These are phyloP conservation scores for Zeuzera pyrina DNA, from an alignment of 2,888 invertebrate species.

Conservation along the genomic window DNA sequence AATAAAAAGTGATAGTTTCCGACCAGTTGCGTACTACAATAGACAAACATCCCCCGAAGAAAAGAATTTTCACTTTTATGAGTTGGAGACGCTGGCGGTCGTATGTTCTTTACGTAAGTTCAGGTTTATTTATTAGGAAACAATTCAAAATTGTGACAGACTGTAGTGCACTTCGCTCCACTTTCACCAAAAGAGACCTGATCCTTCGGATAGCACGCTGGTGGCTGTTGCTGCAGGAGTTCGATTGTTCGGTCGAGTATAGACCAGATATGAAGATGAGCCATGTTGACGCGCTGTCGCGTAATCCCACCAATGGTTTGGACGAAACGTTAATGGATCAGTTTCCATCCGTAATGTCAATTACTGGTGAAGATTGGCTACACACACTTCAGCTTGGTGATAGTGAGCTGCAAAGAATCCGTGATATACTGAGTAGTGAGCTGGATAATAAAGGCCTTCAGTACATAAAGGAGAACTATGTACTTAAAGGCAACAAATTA, in stretches of 20 bases:
- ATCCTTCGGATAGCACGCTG: too few relatives aligned
- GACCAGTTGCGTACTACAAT: not conserved
- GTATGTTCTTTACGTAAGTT: not conserved
- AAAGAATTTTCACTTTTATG: not conserved
- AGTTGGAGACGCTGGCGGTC: not conserved
- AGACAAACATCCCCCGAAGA: not conserved
- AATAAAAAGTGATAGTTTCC: not conserved
- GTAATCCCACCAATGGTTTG: conserved; percentile 7
- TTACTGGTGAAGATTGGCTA: not conserved
- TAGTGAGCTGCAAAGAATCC: conserved; percentile 7
- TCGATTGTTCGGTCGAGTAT: conserved; percentile 25
- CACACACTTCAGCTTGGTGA: too few relatives aligned
- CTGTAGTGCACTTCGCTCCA: too few relatives aligned
- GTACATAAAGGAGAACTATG: conserved; percentile 11
- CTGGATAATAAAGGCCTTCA: too few relatives aligned
- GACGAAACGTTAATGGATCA: not conserved
- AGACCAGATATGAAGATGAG: conserved; percentile 21
- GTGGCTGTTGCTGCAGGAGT: conserved; percentile 26
- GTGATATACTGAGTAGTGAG: too few relatives aligned
- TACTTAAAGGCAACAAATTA: conserved; percentile 7
- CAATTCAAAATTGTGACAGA: too few relatives aligned
- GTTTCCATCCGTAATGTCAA: not conserved
- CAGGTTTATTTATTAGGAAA: too few relatives aligned
- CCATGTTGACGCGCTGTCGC: conserved; percentile 24
- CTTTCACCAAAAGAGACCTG: too few relatives aligned